Conservation (phyloP, 2,797 vertebrate species). For the Otolemur crassicaudatus region DNA sequence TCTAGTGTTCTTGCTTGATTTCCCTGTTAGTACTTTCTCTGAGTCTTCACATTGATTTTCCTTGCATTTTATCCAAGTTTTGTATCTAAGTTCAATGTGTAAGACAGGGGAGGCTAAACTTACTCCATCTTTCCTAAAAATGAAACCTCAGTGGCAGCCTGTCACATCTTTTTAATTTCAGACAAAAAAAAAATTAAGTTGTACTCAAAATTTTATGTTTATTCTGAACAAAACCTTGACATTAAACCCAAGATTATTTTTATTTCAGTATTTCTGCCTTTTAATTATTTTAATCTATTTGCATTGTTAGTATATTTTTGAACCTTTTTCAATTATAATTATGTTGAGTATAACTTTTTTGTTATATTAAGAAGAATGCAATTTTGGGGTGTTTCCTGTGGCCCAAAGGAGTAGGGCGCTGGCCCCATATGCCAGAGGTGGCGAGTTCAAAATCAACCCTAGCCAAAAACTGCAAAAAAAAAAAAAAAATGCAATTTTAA, state of each 20-base stretch:
- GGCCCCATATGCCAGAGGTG: too few relatives aligned
- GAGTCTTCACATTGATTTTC: background rate
- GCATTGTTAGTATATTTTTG: background rate
- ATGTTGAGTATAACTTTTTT: background rate
- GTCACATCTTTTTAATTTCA: background rate
- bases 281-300: background rate
- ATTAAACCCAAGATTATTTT: background rate
- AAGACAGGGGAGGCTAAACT: background rate
- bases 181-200: background rate
- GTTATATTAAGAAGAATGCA: background rate
- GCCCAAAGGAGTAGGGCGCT: too few relatives aligned
- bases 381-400: too few relatives aligned
- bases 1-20: background rate
- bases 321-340: background rate
- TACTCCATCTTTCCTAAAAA: background rate
- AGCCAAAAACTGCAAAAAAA: too few relatives aligned
- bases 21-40: background rate
- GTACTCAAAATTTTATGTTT: background rate
- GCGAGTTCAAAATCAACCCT: too few relatives aligned
- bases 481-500: background rate
- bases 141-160: background rate
- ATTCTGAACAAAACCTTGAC: background rate
- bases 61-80: background rate
- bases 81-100: background rate
- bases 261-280: background rate